These are phyloP conservation scores for Pteruthius melanotis DNA, from an alignment of 2,113 vertebrate genomes.

Conservation along the genomic window DNA sequence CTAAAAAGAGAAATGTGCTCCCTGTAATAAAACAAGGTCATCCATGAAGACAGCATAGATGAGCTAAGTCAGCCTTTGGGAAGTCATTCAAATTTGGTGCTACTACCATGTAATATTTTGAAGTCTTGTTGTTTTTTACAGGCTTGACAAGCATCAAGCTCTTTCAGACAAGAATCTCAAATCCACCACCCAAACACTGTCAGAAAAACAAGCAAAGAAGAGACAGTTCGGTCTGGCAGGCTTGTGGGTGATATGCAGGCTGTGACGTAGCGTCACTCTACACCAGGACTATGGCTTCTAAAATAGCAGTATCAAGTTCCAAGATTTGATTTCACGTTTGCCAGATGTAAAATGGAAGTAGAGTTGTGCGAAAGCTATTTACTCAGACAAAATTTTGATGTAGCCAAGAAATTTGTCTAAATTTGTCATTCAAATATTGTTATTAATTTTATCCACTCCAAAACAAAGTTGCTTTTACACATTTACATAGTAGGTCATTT, in stretches of 20 bases:
- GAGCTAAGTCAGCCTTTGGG: background rate
- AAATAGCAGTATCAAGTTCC: background rate
- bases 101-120: background rate
- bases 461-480: background rate
- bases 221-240: background rate
- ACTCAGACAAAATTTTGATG: background rate
- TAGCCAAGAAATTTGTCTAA: background rate
- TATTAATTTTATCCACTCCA: background rate
- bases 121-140: background rate
- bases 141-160: background rate
- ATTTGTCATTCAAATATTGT: background rate
- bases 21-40: background rate
- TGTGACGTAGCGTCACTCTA: background rate
- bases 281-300: background rate
- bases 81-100: background rate
- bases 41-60: background rate
- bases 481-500: background rate
- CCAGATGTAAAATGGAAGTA: background rate
- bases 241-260: background rate
- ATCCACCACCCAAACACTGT: background rate
- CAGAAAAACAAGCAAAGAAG: background rate
- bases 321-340: background rate
- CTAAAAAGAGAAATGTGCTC: background rate
- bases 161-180: background rate
- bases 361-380: background rate